Evolutionary conservation across 2,888 invertebrate genomes (phyloP), one percentile per base, ranked within the genome.

Genomic region (Chelonus formosanus): DNA sequence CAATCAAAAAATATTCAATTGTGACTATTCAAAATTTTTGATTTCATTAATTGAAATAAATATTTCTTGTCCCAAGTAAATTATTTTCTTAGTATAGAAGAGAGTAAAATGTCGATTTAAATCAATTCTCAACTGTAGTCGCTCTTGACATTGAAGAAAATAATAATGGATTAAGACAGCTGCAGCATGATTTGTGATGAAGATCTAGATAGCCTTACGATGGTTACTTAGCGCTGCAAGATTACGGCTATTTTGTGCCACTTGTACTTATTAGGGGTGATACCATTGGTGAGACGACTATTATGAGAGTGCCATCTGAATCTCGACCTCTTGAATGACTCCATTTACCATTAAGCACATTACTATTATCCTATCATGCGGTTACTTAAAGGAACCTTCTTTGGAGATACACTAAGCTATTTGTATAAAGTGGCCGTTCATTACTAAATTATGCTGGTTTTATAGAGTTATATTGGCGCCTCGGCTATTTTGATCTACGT

Each of bases 271-370:
- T 82, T 81, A 82, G 81, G 80, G 79, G 79, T 82, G 82, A 82
- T 82, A 81, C 54, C 78, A 79, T 74, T 75, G 74, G 74, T 72
- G 79, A 76, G 75, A 74, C 80, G 74, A 75, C 82, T 78, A 82
- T 83, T 83, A 83, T 83, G 80, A 82, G 81, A 52, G 57, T 82
- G 79, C 78, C 80, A 82, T 81, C 82, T 80, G 81, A 82, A 81
- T 80, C 82, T 80, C 82, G 77, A 78, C 70, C 81, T 81, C 80
- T 82, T 83, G 80, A 84, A 84, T 84, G 79, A 78, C 81, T 78
- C 82, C 83, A 82, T 81, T 83, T 80, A 83, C 82, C 82, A 83
- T 84, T 82, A 84, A 82, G 83, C 81, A 83, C 81, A 83, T 83
- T 84, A 84, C 83, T 78, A 84, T 84, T 84, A 84, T 83, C 84